A percentile compares a stretch with the other conserved stretches of the same genome.
These are phyloP conservation scores for Cephus sareptanus DNA, from an alignment of 2,888 invertebrate species.

Conservation along the genomic window DNA sequence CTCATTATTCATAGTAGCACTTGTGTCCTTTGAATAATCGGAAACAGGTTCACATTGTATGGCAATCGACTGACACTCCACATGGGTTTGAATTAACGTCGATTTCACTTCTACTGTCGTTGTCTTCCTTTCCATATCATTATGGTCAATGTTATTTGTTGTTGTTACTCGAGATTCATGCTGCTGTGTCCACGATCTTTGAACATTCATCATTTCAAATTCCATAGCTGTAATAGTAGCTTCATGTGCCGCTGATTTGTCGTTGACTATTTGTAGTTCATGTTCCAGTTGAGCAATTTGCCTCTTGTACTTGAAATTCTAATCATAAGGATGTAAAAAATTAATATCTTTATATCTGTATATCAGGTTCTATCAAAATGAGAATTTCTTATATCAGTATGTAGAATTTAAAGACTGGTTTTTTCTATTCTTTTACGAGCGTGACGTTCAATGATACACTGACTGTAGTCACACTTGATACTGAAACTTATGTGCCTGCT, in stretches of 20 bases:
- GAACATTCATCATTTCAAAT: slow-evolving; percentile 46
- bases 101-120: slow-evolving; percentile 24
- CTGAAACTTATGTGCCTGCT: background rate
- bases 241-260: slow-evolving; percentile 44
- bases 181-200: slow-evolving; percentile 46
- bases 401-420: background rate
- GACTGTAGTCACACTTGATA: background rate
- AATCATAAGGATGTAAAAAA: background rate
- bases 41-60: slow-evolving; percentile 36
- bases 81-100: slow-evolving; percentile 31
- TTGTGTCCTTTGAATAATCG: background rate
- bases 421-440: background rate
- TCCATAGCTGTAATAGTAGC: slow-evolving; percentile 47
- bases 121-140: slow-evolving; percentile 23
- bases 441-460: background rate
- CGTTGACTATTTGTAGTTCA: slow-evolving; percentile 41
- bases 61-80: slow-evolving; percentile 30
- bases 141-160: background rate
- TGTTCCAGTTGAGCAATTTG: slow-evolving; percentile 51
- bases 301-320: slow-evolving; percentile 53
- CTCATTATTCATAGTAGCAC: background rate
- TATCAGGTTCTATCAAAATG: background rate
- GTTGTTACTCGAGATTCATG: slow-evolving; percentile 7
- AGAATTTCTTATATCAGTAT: background rate
- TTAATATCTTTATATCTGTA: background rate